Conservation (phyloP, 2,888 invertebrate species). For the Amiota minor region DNA sequence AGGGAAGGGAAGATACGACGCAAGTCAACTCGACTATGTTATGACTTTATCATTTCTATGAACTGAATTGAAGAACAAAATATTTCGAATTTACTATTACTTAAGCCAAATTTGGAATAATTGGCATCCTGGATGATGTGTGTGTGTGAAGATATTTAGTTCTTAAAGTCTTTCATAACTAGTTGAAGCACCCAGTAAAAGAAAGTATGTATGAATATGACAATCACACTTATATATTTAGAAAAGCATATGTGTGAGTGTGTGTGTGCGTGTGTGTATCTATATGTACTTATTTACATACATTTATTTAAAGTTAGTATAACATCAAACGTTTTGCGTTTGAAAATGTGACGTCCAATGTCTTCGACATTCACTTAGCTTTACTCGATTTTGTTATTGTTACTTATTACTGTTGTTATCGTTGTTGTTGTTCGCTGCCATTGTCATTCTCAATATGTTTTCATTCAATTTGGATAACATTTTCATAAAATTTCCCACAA, state of each 20-base stretch:
- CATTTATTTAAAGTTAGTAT: conserved; percentile 58
- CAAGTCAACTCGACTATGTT: too few relatives aligned
- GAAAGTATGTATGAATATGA: too few relatives aligned
- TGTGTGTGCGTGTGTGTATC: neutral
- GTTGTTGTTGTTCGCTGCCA: conserved; percentile 24
- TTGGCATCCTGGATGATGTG: too few relatives aligned
- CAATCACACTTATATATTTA: neutral
- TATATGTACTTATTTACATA: conserved; percentile 49
- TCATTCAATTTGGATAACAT: conserved; percentile 68
- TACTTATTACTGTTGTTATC: conserved; percentile 27
- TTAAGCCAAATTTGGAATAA: too few relatives aligned
- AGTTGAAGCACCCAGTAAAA: too few relatives aligned
- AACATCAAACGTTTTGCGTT: conserved; percentile 62
- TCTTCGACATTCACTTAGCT: conserved; percentile 23
- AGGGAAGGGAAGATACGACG: too few relatives aligned
- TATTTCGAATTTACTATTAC: too few relatives aligned
- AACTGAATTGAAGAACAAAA: too few relatives aligned
- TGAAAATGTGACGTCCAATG: conserved; percentile 26
- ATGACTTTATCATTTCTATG: too few relatives aligned
- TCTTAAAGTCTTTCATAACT: too few relatives aligned
- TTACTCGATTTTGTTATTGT: conserved; percentile 43
- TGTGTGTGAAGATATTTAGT: too few relatives aligned
- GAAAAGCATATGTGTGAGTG: neutral
- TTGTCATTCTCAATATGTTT: conserved; percentile 62
- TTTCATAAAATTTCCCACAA: conserved; percentile 67